Conservation (phyloP, 2,113 vertebrate genomes). For the Alces alces region DNA sequence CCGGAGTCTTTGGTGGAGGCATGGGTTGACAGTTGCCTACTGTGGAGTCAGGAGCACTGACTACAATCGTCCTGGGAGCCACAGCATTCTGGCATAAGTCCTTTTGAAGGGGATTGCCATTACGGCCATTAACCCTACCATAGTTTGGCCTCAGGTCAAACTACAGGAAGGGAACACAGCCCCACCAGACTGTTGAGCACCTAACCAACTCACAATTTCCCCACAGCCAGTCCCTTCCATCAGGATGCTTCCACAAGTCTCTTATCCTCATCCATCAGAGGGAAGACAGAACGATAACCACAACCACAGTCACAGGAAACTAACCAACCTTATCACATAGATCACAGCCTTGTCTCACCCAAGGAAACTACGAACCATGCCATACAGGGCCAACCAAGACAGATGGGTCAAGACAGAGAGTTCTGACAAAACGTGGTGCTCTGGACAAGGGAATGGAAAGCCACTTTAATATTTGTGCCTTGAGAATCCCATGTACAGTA, state of each 20-base stretch:
- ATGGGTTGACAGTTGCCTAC: not conserved
- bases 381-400: not conserved
- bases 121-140: not conserved
- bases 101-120: not conserved
- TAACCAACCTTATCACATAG: not conserved
- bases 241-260: not conserved
- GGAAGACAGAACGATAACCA: not conserved
- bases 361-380: not conserved
- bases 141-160: not conserved
- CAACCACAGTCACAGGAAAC: not conserved
- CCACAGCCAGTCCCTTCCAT: not conserved
- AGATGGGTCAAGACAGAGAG: not conserved
- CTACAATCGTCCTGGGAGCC: not conserved
- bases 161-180: not conserved
- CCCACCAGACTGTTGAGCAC: not conserved
- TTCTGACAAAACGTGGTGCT: not conserved
- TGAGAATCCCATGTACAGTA: not conserved
- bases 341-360: not conserved
- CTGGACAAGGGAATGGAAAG: not conserved
- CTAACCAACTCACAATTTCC: not conserved
- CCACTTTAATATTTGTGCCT: not conserved
- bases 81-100: not conserved
- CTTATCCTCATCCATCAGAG: not conserved
- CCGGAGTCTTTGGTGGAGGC: not conserved
- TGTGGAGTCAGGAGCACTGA: not conserved